Evolutionary conservation across 2,888 invertebrate species (phyloP), one percentile per base, ranked within the genome.

Genomic region (Euphydryas editha): DNA sequence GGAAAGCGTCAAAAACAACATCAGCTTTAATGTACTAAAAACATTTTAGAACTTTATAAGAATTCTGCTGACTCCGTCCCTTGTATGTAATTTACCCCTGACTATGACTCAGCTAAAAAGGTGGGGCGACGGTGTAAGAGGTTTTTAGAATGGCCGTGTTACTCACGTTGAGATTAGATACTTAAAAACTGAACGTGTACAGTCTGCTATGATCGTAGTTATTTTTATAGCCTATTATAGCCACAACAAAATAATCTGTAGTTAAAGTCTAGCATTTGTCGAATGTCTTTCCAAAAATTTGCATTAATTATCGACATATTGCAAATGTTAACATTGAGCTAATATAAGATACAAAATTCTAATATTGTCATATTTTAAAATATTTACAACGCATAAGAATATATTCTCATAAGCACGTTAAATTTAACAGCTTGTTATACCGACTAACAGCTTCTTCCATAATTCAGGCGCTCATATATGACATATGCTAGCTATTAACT

Each of bases 1-100:
- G 3, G 2, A 42, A 39, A 21, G 18, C 57, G 36, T 39, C 42
- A 42, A 57, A 20, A 39, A 20, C 21, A 57, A 42, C 37, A n/a
- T 18, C 21, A 24, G 17, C 54, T 51, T 51, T 24, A 24, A 5
- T 10, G 17, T 54, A 54, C n/a, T 54, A 54, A 36, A 54, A 36
- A 60, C 37, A 39, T 60, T 60, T 51, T 60, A 51, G 10, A 39
- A 60, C 51, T 36, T 63, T 18, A 42, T 65, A 55, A 57, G 47
- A 54, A 49, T 62, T 67, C 54, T 67, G 62, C 54, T 62, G 54
- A 62, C 58, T 62, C 24, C 44, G 58, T 46, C 46, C 60, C 21
- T 58, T 42, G 47, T 67, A 62, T 57, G 56, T 57, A 65, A 61
- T 61, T 62, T 58, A 62, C 66, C 58, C 51, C 62, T 24, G 54